These are phyloP conservation scores for Spicauda simplicius DNA, from an alignment of 2,888 invertebrate species.

Conservation along the genomic window DNA sequence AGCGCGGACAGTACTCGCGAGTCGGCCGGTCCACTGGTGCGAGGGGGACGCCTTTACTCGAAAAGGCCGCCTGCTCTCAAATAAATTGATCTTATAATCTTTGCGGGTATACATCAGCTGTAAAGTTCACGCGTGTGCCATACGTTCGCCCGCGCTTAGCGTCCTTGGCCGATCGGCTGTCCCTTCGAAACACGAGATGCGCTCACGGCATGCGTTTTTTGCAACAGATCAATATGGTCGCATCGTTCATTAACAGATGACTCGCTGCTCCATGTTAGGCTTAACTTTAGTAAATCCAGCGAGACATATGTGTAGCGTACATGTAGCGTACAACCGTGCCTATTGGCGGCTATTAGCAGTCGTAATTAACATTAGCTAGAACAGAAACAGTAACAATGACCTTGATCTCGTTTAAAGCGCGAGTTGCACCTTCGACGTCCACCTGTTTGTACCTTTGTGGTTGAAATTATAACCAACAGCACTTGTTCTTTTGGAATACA, in stretches of 20 bases:
- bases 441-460: slow-evolving; percentile 55
- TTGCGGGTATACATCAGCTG: slow-evolving; percentile 50
- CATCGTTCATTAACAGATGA: slow-evolving; percentile 33
- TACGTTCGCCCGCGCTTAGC: slow-evolving; percentile 58
- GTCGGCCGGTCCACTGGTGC: slow-evolving; percentile 46
- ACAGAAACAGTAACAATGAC: slow-evolving; percentile 69
- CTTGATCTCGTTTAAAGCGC: slow-evolving; percentile 72
- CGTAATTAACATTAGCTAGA: slow-evolving; percentile 65
- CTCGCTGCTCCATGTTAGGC: slow-evolving; percentile 25
- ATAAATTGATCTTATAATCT: slow-evolving; percentile 48
- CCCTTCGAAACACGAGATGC: slow-evolving; percentile 64
- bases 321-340: neutral
- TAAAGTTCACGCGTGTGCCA: slow-evolving; percentile 56
- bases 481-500: neutral
- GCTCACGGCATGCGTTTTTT: slow-evolving; percentile 48
- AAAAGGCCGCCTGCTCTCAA: slow-evolving; percentile 57
- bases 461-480: slow-evolving; percentile 48
- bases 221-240: slow-evolving; percentile 38
- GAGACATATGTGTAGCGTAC: neutral
- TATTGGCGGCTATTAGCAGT: slow-evolving; percentile 54
- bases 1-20: slow-evolving; percentile 43
- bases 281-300: slow-evolving; percentile 1
- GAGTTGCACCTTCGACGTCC: slow-evolving; percentile 54
- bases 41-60: slow-evolving; percentile 48
- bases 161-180: slow-evolving; percentile 67